Base-by-base conservation (phyloP, 2,888 invertebrate genomes). In the Drosophila meridiana region DNA sequence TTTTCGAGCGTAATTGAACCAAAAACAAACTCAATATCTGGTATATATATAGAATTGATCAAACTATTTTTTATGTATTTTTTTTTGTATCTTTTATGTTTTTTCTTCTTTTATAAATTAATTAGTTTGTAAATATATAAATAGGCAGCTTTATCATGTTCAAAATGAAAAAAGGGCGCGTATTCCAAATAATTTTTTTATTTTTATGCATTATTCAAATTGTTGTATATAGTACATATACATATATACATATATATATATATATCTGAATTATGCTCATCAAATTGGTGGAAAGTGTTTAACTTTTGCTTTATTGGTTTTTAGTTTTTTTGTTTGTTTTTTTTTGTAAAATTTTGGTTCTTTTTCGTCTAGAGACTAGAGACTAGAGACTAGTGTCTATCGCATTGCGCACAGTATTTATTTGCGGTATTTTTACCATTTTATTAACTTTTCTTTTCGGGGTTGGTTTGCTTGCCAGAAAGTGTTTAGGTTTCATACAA, bases 291-390 rank as follows among this genome's bases (percentile, higher is more conserved):
- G 86, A 88, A 88, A 88, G 79, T 77, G 65, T 80, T 80, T 32
- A 71, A 74, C 60, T 61, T 76, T 76, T 68, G 28, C 60, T 75
- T 78, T 57, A 52, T 62, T 56, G 42, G 52, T 71, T 69, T 53
- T n/a, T 20, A 43, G 28, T 67, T 20, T 40, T 20, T 58, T 28
- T 67, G 26, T 40, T 34, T 48, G 47, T 48, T 69, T 43, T 8
- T 28, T 48, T 68, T 83, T 88, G 79, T 87, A 87, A 83, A 88
- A 84, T 85, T 81, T 88, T 88, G 87, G 89, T 87, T 87, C 84
- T 85, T 85, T 86, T 76, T 87, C 67, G 72, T 72, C 84, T 81
- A 85, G 80, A 74, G 75, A 71, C 77, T 77, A 74, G 75, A 78
- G 64, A 47, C 76, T 71, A 73, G 73, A 73, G 64, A 50, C 78